Evolutionary conservation across 2,888 invertebrate species (phyloP), one percentile per base, ranked within the genome.

Genomic region (Apocheima hispidaria): DNA sequence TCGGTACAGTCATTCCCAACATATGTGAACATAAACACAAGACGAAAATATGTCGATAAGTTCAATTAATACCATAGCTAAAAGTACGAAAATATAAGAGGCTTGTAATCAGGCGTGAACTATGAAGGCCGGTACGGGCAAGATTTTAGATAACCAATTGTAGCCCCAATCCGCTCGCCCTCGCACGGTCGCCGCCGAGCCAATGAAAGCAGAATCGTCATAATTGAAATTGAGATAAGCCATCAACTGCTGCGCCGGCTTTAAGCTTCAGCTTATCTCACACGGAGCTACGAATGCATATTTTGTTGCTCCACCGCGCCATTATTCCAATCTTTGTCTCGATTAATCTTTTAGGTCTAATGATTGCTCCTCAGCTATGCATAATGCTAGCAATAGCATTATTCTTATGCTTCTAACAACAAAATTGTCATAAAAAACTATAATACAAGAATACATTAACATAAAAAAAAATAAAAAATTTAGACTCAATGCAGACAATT

Each of bases 181-280:
- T 76, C 81, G 82, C 79, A 77, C 77, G 78, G 75, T 79, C 78
- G 77, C 79, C 79, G 77, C 73, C 69, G 82, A 81, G 79, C 90
- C 87, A 90, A 90, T 90, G 90, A 84, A 88, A 87, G 85, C 85
- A 86, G 79, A 81, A 87, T 87, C 84, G 86, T 89, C 85, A 89
- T 91, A 91, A 92, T 92, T 92, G 92, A 90, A 91, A 89, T 90
- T 88, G 86, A 88, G 92, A 92, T 92, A 91, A 90, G 87, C 86
- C 90, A 84, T 86, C 86, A 84, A 84, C 83, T 88, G 89, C 87
- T 84, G 84, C 77, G 85, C 85, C 77, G 80, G 83, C 84, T 83
- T 83, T 87, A 90, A 90, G 87, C 87, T 83, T 73, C 74, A 82
- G 88, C 86, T 91, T 92, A 92, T 91, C 90, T 87, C 74, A 80